Evolutionary conservation across 2,113 vertebrate genomes (phyloP), one percentile per base, ranked within the genome.

Genomic region (Neolamprologus brichardi): DNA sequence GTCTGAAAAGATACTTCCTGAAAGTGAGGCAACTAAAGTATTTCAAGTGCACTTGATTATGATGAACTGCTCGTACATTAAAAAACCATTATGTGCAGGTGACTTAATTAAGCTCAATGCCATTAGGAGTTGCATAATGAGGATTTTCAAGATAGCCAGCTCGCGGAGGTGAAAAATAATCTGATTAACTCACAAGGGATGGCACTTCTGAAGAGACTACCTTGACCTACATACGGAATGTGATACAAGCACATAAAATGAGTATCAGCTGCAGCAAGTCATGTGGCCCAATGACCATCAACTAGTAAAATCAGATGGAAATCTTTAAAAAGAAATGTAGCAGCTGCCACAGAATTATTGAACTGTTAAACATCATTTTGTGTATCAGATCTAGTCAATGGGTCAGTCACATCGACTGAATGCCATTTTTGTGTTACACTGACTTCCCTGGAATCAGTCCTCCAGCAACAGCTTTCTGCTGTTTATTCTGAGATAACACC

Each of bases 191-290:
- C 88, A 81, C 79, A 62, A 20, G 89, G 84, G 89, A 90, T 7
- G 39, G 13, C 18, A 8, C 51, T 90, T 86, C 46, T 84, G 75
- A 60, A 75, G 62, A 90, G 54, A 78, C 37, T 72, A 87, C 88
- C 87, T 89, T 92, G 93, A 28, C 93, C 93, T 82, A 91, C 64
- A 94, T 93, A 83, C 77, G 34, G 79, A 93, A 91, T 87, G 89
- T 92, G 72, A 39, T 41, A 49, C 60, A 62, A 67, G 67, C 30
- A 75, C 39, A 70, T n/a, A 37, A 34, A 84, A 85, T 83, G 82
- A 88, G 81, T 5, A 87, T 52, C 28, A 84, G 80, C 52, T 62
- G 54, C 13, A 77, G 44, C 4, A 81, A 32, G 41, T 60, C 7
- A 49, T 81, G 49, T 53, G 30, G 32, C 52, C 82, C 82, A 83